Base-by-base conservation (phyloP, 2,888 invertebrate genomes). In the Boloria euphrosyne region DNA sequence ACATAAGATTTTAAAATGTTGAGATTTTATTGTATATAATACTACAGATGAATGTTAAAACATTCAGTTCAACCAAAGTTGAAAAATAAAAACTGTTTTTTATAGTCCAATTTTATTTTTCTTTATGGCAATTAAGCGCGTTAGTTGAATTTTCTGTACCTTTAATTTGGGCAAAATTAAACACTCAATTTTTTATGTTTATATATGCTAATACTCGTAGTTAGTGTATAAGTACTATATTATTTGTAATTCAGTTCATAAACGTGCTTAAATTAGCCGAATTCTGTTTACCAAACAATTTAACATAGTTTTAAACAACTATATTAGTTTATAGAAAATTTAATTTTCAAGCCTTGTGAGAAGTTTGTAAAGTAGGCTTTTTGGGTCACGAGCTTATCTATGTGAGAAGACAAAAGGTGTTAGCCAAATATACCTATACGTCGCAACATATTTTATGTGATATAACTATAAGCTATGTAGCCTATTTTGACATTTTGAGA, bases 351-450 rank as follows among this genome's bases (percentile, higher is more conserved):
- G 27, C 64, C 64, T 38, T 64, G 17, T 64, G 58, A 58, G 13
- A 58, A 64, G 52, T 52, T 64, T 38, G 64, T n/a, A 27, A 58
- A 64, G 64, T 52, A 58, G 50, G 27, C 44, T 57, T 58, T 64
- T 16, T 38, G 17, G 58, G 51, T 58, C 51, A 64, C 51, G 46
- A n/a, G 47, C 64, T 58, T 58, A 22, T 22, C 22, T 22, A 14
- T 52, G 38, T 52, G 46, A 62, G 50, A 4, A 50, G 55, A 55
- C 49, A 50, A 50, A 44, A 57, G 50, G 55, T 49, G 50, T 50
- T 57, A 16, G n/a, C 44, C 3, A 27, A 46, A 46, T 47, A 14
- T 22, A 16, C 46, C n/a, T 46, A 31, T 10, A 22, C 22, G 3
- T 22, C 22, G 22, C 22, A 22, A 16, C n/a, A 46, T n/a, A n/a